Evolutionary conservation across 2,113 vertebrate genomes (phyloP), one percentile per base, ranked within the genome.

Genomic region (Cisticola juncidis): DNA sequence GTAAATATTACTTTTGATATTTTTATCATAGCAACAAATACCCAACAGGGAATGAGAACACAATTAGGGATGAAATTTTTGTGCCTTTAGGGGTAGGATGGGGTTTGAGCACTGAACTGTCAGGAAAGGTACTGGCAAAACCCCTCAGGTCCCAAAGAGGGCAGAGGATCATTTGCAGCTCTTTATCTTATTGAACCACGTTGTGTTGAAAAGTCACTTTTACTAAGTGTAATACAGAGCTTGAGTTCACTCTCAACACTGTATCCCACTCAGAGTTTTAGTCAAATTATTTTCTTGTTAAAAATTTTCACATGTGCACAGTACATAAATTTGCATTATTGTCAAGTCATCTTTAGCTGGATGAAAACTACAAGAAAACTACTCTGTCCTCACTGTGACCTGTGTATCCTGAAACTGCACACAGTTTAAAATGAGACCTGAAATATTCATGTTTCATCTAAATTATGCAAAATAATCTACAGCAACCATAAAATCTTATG

Each of bases 381-480:
- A 29, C 66, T 70, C 66, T 61, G 20, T 73, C 60, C 42, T 90
- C 9, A 1, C 31, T 64, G 35, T 68, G 40, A 81, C 74, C 45
- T 12, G 1, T 28, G 20, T 62, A 16, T n/a, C 81, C 78, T 93
- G 71, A 86, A 91, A 83, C 54, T 21, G 10, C 45, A 44, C 44
- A 36, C 36, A 50, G 44, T 91, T 92, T 88, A 83, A 80, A 89
- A 92, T 83, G 64, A 94, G 16, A 90, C 50, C 9, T 90, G 40
- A 86, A 95, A 94, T 92, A 94, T 79, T 85, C 7, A 86, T 68
- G 9, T 77, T 9, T 82, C 86, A 61, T 91, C 94, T 95, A 86
- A 97, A 96, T 92, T 88, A 92, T 90, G 91, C 64, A 91, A 56
- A 95, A 69, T 80, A 70, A 94, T 81, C 60, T 65, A 86, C 58